phyloP scores from a whole-genome alignment of 2,113 vertebrate genomes.

The Paraplagusia blochii region DNA sequence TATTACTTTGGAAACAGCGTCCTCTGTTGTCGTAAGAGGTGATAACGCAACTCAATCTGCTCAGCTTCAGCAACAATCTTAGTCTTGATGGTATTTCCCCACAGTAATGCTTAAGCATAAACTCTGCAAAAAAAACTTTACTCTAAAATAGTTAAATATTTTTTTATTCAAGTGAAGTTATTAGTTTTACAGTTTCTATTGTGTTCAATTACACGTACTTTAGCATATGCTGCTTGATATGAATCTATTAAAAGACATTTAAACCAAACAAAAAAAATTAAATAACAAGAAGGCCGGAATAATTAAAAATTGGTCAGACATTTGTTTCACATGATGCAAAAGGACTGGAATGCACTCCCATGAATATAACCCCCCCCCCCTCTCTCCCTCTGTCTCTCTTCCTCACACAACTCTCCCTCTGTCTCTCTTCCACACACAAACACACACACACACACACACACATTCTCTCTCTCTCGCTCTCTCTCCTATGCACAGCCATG shows the following conservation, averaged over 20 bases:
- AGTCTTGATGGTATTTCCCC: too few species aligned
- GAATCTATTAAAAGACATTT: constrained; percentile 2
- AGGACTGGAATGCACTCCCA: constrained; percentile 65
- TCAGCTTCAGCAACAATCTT: too few species aligned
- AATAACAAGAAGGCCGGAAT: constrained; percentile 23
- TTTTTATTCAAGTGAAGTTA: too few species aligned
- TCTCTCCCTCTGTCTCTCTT: too few species aligned
- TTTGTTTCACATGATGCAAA: constrained; percentile 72
- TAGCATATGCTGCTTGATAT: not conserved
- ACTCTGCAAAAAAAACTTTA: too few species aligned
- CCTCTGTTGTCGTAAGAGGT: constrained; percentile 55
- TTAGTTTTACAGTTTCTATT: too few species aligned
- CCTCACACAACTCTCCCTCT: too few species aligned
- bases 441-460: constrained; percentile 32
- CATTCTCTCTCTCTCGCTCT: too few species aligned
- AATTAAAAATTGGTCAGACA: constrained; percentile 38
- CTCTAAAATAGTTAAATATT: too few species aligned
- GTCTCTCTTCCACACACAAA: too few species aligned
- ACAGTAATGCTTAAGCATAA: too few species aligned
- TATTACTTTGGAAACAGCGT: constrained; percentile 46
- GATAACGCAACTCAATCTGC: not conserved
- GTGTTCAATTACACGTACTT: too few species aligned
- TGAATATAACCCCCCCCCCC: constrained; percentile 44
- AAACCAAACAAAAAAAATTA: not conserved
- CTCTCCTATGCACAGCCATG: constrained; percentile 35